Evolutionary conservation across 2,113 vertebrate species (phyloP), one percentile per base, ranked within the genome.

Genomic region (Serinus canaria): DNA sequence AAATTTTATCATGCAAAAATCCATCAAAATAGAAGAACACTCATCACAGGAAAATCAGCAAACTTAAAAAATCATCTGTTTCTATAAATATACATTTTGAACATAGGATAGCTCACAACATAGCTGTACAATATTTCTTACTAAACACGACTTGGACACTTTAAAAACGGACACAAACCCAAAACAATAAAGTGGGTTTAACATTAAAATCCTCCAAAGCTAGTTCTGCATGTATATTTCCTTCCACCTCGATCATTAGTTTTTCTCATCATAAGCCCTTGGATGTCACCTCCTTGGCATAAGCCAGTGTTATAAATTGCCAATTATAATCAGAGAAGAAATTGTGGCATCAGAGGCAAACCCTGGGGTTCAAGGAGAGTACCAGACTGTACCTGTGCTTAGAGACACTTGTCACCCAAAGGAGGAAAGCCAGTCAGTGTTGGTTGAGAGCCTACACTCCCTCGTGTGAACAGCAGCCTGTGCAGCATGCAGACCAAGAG

Each of bases 181-280:
- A 22, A 66, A 87, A 78, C 50, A 87, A 14, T 39, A 37, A 90
- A 74, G 31, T 1, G 16, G 37, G 35, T 80, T 80, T 76, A 89
- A 95, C 73, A 83, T 95, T 96, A 95, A 92, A 87, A 95, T 77
- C 30, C 87, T 79, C 87, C 89, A n/a, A 82, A 88, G 31, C 72
- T 87, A n/a, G 43, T 95, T 90, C 46, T 82, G 53, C 64, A 56
- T 56, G 14, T 66, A 23, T 68, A 43, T 94, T 94, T 87, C 70
- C 28, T 88, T 94, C 53, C 66, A 69, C 43, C 60, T 79, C 63
- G n/a, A 46, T 44, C 49, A 60, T 69, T 44, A 24, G 6, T 63
- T 92, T 82, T 80, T 80, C 81, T 88, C 31, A 19, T 35, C 1
- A 1, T n/a, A 82, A 91, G 19, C 33, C 63, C 27, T 72, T 62